Evolutionary conservation across 2,888 invertebrate species (phyloP), one percentile per base, ranked within the genome.

Genomic region (Thymelicus sylvestris): DNA sequence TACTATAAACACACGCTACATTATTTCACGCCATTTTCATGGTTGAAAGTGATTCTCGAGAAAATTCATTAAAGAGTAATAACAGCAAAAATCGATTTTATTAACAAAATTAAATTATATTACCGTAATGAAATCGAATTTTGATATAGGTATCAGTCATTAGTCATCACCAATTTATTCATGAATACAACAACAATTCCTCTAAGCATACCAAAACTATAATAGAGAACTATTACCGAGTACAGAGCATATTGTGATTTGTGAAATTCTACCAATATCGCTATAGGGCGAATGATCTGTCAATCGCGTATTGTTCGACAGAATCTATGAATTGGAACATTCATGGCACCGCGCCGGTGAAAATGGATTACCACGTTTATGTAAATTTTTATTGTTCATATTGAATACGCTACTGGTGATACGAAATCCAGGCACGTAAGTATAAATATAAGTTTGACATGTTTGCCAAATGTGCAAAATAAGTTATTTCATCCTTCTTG

Each of bases 371-470:
- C 48, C 57, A 47, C 62, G 63, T 64, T 62, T 64, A 69, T 69
- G 69, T 47, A 69, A 69, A 69, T 64, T 69, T 69, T 69, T 64
- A 69, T 68, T 68, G 62, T 61, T 55, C 62, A 52, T 68, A 63
- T 62, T 68, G 38, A 57, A 59, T 59, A 69, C 48, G 48, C 48
- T 64, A 57, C 62, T 38, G 67, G 62, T 57, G 38, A 68, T 68
- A 38, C n/a, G 19, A 63, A 62, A 55, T 19, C 6, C 55, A 24
- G 55, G 12, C 55, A 55, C 55, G 55, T 55, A n/a, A 50, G 15
- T n/a, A 3, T 2, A 19, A 50, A 15, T 50, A 10, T 6, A 50
- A 15, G 15, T 50, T 50, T 55, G 55, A 55, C 10, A 24, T 55
- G n/a, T 24, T 8, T 55, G 19, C 19, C 55, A 8, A 44, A 44